Evolutionary conservation across 2,888 invertebrate genomes (phyloP).

Genomic region (Diogma glabrata): DNA sequence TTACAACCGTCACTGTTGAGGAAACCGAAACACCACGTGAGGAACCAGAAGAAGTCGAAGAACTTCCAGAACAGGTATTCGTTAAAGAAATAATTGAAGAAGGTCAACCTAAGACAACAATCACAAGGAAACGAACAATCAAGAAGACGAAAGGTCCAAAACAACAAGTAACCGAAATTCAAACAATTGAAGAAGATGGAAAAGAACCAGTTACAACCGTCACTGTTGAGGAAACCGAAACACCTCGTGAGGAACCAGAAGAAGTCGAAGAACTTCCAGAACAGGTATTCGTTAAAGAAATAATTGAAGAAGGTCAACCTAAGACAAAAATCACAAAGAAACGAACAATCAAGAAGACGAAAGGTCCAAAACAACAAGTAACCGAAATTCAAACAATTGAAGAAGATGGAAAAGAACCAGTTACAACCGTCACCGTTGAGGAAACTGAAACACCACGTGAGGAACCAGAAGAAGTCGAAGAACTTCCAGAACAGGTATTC

Average conservation of each 20-base stretch:
- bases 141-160: slow-evolving; percentile 28
- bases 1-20: slow-evolving; percentile 26
- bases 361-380: slow-evolving; percentile 25
- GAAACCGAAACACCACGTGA: slow-evolving; percentile 22
- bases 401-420: slow-evolving; percentile 32
- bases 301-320: slow-evolving; percentile 20
- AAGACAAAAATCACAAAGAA: slow-evolving; percentile 20
- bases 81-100: slow-evolving; percentile 18
- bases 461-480: slow-evolving; percentile 21
- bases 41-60: slow-evolving; percentile 22
- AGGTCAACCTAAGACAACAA: slow-evolving; percentile 24
- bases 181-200: slow-evolving; percentile 27
- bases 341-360: slow-evolving; percentile 12
- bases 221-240: slow-evolving; percentile 23
- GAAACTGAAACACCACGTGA: slow-evolving; percentile 26
- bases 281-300: slow-evolving; percentile 16
- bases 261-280: slow-evolving; percentile 24
- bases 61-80: slow-evolving; percentile 26
- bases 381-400: slow-evolving; percentile 33
- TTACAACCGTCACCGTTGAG: slow-evolving; percentile 28
- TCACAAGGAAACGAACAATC: slow-evolving; percentile 26
- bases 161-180: slow-evolving; percentile 31
- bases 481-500: slow-evolving; percentile 31
- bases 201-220: slow-evolving; percentile 26
- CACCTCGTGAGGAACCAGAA: slow-evolving; percentile 24